A percentile compares a stretch with the other conserved stretches of the same genome.
These are phyloP conservation scores for Anastatus disparis DNA, from an alignment of 1,140 invertebrate species.

Conservation along the genomic window DNA sequence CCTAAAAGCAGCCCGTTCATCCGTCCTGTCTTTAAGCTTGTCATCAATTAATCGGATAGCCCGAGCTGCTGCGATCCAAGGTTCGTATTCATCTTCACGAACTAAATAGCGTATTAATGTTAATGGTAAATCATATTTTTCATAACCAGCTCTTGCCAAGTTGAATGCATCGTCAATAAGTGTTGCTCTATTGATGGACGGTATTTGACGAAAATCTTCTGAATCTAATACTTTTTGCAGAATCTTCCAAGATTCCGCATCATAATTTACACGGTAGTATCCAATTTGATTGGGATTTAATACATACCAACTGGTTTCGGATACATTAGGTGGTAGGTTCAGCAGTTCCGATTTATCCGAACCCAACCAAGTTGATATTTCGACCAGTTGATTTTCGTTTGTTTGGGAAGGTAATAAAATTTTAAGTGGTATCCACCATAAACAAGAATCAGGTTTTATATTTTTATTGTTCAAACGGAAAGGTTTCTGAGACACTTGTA, in stretches of 20 bases:
- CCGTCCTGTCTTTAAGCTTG: slow-evolving; percentile 45
- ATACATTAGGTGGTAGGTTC: not conserved
- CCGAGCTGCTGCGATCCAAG: slow-evolving; percentile 67
- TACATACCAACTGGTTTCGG: slow-evolving; percentile 62
- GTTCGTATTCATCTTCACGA: slow-evolving; percentile 67
- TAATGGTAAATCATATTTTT: slow-evolving; percentile 66
- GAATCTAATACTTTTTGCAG: slow-evolving; percentile 58
- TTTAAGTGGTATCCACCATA: slow-evolving; percentile 28
- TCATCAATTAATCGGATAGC: slow-evolving; percentile 56
- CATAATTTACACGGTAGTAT: slow-evolving; percentile 72
- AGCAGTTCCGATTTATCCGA: not conserved
- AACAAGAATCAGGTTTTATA: not conserved
- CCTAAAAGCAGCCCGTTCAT: slow-evolving; percentile 42
- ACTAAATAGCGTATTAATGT: slow-evolving; percentile 66
- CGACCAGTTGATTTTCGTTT: not conserved
- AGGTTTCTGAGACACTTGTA: not conserved
- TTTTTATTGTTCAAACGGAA: not conserved
- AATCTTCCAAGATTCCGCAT: slow-evolving; percentile 65
- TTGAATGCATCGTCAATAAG: slow-evolving; percentile 73
- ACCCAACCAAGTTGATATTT: not conserved
- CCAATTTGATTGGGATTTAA: slow-evolving; percentile 64
- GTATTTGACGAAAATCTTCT: slow-evolving; percentile 55
- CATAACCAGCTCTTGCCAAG: slow-evolving; percentile 61
- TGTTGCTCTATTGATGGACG: slow-evolving; percentile 69
- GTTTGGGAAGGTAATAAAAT: not conserved